Evolutionary conservation across 2,113 vertebrate species (phyloP).

Genomic region (Polypterus senegalus): DNA sequence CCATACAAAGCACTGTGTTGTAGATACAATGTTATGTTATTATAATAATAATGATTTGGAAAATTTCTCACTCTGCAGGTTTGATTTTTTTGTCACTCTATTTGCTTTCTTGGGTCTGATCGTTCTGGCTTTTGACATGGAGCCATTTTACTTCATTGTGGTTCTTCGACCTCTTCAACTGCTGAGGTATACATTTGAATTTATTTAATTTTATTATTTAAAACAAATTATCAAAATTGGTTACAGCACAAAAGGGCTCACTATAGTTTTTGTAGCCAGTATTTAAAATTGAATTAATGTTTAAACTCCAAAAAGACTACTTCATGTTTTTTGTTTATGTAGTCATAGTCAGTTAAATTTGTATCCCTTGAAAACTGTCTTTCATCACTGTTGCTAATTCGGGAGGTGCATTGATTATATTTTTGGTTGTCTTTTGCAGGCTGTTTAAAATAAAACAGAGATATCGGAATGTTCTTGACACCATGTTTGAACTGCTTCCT

Average conservation of each 20-base stretch:
- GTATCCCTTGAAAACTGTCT: not conserved
- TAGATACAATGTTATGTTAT: not conserved
- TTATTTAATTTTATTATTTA: not conserved
- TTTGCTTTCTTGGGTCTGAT: slow-evolving; percentile 88
- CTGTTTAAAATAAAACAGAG: slow-evolving; percentile 89
- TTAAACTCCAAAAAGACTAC: too few relatives aligned
- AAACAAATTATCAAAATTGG: too few relatives aligned
- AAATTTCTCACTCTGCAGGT: slow-evolving; percentile 43
- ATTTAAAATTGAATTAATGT: too few relatives aligned
- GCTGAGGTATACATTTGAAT: slow-evolving; percentile 54
- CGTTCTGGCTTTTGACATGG: slow-evolving; percentile 78
- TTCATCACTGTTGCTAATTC: not conserved
- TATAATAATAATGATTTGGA: not conserved
- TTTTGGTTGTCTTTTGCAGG: slow-evolving; percentile 37
- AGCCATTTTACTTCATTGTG: slow-evolving; percentile 93
- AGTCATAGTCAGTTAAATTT: not conserved
- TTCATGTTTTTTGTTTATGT: too few relatives aligned
- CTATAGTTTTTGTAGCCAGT: too few relatives aligned
- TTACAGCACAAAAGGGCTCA: too few relatives aligned
- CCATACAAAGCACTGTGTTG: not conserved
- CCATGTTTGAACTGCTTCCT: slow-evolving; percentile 92
- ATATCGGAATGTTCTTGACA: slow-evolving; percentile 90
- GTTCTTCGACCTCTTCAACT: slow-evolving; percentile 85
- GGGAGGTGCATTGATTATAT: too few relatives aligned
- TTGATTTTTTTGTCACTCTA: slow-evolving; percentile 84